Evolutionary conservation across 2,888 invertebrate species (phyloP).

Genomic region (Griposia aprilina): DNA sequence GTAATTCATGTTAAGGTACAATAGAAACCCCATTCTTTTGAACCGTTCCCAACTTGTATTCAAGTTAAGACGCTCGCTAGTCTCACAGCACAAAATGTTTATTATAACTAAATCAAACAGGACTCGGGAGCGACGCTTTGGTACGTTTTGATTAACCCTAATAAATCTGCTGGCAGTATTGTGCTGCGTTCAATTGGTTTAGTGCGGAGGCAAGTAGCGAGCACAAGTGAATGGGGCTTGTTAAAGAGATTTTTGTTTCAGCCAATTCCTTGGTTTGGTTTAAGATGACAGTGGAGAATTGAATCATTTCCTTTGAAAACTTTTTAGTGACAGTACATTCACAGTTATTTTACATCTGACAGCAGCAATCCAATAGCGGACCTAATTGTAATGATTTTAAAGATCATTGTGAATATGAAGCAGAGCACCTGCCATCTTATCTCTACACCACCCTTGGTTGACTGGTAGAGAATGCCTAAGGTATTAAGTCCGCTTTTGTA

Average conservation of each 20-base stretch:
- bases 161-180: conserved; percentile 72
- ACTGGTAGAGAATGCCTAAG: too few species aligned
- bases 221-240: conserved; percentile 59
- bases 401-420: too few species aligned
- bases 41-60: conserved; percentile 15
- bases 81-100: conserved; percentile 69
- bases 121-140: conserved; percentile 64
- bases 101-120: conserved; percentile 75
- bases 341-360: too few species aligned
- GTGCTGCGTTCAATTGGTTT: conserved; percentile 64
- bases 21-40: conserved; percentile 30
- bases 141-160: conserved; percentile 79
- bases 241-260: conserved; percentile 50
- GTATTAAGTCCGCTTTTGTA: too few species aligned
- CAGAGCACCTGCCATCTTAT: too few species aligned
- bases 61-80: conserved; percentile 32
- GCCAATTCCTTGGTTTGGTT: conserved; percentile 35
- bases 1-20: neutral
- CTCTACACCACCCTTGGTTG: too few species aligned
- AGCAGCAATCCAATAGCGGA: too few species aligned
- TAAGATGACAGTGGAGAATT: conserved; percentile 21
- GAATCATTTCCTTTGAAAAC: conserved; percentile 14
- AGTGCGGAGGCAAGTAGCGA: conserved; percentile 44
- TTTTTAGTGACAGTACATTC: neutral
- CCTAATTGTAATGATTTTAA: too few species aligned